phyloP scores from a whole-genome alignment of 1,140 invertebrate genomes.

The Chlorops oryzae region DNA sequence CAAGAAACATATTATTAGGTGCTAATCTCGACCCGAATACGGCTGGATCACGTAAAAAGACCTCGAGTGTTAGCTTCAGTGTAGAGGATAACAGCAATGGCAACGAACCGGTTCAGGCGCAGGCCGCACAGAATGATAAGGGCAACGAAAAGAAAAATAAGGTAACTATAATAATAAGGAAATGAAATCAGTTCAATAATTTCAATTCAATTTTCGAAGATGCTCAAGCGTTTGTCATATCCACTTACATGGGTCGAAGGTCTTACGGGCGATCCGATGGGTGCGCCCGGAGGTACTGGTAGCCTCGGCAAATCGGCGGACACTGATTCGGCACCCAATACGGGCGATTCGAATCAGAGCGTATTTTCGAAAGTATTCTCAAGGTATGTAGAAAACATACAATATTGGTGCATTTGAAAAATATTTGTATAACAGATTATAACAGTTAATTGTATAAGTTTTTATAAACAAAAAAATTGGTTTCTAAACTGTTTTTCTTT shows the following conservation, averaged over 20 bases:
- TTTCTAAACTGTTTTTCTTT: too few relatives aligned
- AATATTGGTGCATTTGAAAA: too few relatives aligned
- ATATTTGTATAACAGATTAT: too few relatives aligned
- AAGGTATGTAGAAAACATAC: too few relatives aligned
- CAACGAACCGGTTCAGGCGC: constrained; percentile 29
- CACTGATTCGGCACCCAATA: constrained; percentile 46
- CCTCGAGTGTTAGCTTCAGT: constrained; percentile 68
- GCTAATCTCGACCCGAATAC: constrained; percentile 38
- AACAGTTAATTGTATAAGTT: too few relatives aligned
- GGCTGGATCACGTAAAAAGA: constrained; percentile 59
- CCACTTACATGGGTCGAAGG: constrained; percentile 90
- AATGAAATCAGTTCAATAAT: background rate
- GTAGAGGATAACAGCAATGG: constrained; percentile 54
- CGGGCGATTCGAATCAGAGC: constrained; percentile 53
- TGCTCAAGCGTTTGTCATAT: constrained; percentile 84
- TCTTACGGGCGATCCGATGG: constrained; percentile 58
- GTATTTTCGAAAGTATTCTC: constrained; percentile 86
- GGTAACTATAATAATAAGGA: constrained; percentile 40
- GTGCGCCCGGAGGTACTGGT: constrained; percentile 37
- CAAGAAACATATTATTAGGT: constrained; percentile 43
- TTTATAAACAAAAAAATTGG: too few relatives aligned
- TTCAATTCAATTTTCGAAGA: constrained; percentile 51
- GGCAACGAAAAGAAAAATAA: constrained; percentile 57
- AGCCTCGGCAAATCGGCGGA: constrained; percentile 39
- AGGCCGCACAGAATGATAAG: constrained; percentile 51